Conservation (phyloP, 1,140 invertebrate species). For the Scaptomyza pallida region DNA sequence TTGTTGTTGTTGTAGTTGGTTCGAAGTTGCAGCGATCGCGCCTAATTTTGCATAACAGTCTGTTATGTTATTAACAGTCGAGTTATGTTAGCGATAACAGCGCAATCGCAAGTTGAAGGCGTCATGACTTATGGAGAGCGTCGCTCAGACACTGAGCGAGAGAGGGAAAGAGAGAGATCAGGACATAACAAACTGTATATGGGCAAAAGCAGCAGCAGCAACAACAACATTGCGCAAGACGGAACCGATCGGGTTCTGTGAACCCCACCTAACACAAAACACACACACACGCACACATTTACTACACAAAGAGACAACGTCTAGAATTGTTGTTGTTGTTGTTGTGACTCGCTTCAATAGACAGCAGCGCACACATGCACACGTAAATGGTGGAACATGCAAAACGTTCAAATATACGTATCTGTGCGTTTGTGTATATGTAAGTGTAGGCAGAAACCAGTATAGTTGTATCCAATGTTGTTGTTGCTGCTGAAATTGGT, state of each 20-base stretch:
- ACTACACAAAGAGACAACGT: conserved; percentile 9
- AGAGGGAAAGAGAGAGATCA: conserved; percentile 12
- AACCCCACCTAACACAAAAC: conserved; percentile 45
- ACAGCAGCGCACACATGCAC: conserved; percentile 22
- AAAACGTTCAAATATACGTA: conserved; percentile 2
- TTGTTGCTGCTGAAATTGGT: conserved; percentile 20
- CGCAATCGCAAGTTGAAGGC: not conserved
- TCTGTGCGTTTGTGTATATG: not conserved
- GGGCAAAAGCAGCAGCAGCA: conserved; percentile 20
- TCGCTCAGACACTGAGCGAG: not conserved
- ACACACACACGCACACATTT: conserved; percentile 1
- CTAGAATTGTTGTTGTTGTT: not conserved
- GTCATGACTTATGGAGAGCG: conserved; percentile 25
- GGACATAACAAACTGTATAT: conserved; percentile 35
- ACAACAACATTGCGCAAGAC: conserved; percentile 41
- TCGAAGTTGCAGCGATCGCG: conserved; percentile 18
- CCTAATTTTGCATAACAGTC: conserved; percentile 50
- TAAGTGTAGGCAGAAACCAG: conserved; percentile 43
- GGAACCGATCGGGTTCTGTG: conserved; percentile 42
- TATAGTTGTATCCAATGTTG: conserved; percentile 33
- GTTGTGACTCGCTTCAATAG: conserved; percentile 45
- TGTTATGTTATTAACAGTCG: conserved; percentile 45
- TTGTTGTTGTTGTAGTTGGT: not conserved
- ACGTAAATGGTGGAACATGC: conserved; percentile 5
- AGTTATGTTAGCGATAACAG: conserved; percentile 30